Evolutionary conservation across 2,113 vertebrate species (phyloP).

Genomic region (Penelope pileata): DNA sequence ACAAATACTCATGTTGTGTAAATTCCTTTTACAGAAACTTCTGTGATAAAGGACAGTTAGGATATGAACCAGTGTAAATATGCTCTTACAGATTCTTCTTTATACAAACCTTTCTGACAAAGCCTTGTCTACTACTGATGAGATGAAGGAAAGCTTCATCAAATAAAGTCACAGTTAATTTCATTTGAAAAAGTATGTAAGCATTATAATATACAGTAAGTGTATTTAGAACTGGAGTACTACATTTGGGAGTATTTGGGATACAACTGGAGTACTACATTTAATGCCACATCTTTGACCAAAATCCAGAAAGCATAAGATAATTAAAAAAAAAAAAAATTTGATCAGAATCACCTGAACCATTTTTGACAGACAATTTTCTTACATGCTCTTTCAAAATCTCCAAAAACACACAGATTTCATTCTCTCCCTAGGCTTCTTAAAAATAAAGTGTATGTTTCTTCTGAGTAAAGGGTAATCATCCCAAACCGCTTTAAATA

Average conservation of each 20-base stretch:
- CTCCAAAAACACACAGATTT: neutral
- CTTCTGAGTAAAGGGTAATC: neutral
- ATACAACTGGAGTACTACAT: neutral
- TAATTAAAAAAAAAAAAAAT: neutral
- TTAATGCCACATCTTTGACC: neutral
- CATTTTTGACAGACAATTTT: neutral
- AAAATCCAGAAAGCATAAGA: neutral
- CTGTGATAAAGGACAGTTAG: neutral
- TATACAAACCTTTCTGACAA: neutral
- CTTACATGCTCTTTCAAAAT: neutral
- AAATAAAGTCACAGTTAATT: neutral
- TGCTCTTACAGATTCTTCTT: neutral
- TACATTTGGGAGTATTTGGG: too few species aligned
- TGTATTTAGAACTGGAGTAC: neutral
- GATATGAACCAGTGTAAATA: neutral
- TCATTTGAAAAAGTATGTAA: neutral
- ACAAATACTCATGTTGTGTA: neutral
- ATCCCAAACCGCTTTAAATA: slow-evolving; percentile 27
- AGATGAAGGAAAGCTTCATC: neutral
- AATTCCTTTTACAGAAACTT: neutral
- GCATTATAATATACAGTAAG: neutral
- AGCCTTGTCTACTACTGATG: neutral
- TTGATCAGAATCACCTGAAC: neutral
- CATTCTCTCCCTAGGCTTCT: neutral
- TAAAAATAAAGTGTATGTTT: neutral